These are phyloP conservation scores for Heterodera schachtii DNA, from an alignment of 1,140 invertebrate species.

Conservation along the genomic window DNA sequence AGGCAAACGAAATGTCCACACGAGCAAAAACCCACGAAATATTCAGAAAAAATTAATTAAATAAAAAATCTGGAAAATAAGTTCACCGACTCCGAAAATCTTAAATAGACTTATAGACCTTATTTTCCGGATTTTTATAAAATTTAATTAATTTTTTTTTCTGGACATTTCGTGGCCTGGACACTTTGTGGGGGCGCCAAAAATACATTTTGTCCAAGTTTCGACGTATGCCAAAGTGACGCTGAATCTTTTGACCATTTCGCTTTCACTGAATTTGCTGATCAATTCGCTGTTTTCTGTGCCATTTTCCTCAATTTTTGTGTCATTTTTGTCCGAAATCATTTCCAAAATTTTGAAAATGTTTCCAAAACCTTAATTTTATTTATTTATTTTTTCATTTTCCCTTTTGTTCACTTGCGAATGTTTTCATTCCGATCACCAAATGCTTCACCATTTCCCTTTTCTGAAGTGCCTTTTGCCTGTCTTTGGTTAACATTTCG, in stretches of 20 bases:
- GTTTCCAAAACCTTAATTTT: not conserved
- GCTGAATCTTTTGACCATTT: not conserved
- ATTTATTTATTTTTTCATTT: not conserved
- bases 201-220: conserved; percentile 9
- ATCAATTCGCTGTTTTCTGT: not conserved
- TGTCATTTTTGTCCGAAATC: not conserved
- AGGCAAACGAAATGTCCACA: too few species aligned
- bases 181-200: too few species aligned
- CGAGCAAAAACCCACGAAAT: too few species aligned
- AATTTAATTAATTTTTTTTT: too few species aligned
- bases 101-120: too few species aligned
- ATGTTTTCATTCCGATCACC: not conserved
- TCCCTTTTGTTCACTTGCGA: not conserved
- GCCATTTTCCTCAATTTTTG: not conserved
- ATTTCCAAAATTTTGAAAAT: not conserved
- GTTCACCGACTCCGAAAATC: too few species aligned
- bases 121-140: too few species aligned
- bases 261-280: too few species aligned
- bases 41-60: too few species aligned
- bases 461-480: not conserved
- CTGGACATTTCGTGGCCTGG: too few species aligned
- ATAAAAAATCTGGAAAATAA: too few species aligned
- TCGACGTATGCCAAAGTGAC: not conserved
- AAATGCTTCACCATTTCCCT: not conserved
- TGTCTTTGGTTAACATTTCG: not conserved